phyloP scores from a whole-genome alignment of 2,797 vertebrate species.

The Cichlasoma orientale region DNA sequence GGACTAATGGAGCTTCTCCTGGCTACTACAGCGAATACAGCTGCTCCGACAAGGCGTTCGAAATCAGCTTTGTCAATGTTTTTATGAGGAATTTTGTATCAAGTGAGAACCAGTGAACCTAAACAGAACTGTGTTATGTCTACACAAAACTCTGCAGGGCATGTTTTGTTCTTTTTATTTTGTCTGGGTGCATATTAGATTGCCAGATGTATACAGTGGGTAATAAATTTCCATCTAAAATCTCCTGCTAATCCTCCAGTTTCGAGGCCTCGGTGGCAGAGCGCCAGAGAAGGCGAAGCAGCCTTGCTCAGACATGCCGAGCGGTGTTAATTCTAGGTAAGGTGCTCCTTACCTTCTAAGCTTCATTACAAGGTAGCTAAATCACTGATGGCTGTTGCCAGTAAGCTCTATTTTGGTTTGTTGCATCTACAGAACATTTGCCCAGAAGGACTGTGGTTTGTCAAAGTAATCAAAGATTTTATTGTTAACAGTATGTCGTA shows the following conservation, averaged over 20 bases:
- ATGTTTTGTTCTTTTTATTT: not conserved
- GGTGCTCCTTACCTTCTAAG: not conserved
- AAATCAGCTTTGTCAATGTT: not conserved
- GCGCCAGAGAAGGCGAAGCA: not conserved
- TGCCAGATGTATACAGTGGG: not conserved
- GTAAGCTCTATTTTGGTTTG: not conserved
- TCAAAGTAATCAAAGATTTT: not conserved
- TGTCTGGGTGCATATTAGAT: too few relatives aligned
- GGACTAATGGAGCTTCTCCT: not conserved
- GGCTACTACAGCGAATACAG: not conserved
- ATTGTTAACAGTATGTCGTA: not conserved
- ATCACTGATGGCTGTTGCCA: not conserved
- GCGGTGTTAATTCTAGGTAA: not conserved
- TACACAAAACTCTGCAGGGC: not conserved
- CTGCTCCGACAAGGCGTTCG: not conserved
- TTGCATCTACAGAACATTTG: not conserved
- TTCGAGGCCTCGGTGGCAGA: not conserved
- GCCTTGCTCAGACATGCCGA: not conserved
- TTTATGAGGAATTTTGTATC: not conserved
- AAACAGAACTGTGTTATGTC: not conserved
- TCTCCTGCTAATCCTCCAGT: not conserved
- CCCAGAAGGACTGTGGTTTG: not conserved
- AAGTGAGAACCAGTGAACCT: not conserved
- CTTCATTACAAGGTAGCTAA: not conserved
- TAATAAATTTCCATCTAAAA: not conserved